Percentiles rank a stretch among this genome's conserved stretches.
Conservation (phyloP, 1,140 invertebrate genomes). For the Steinernema feltiae region DNA sequence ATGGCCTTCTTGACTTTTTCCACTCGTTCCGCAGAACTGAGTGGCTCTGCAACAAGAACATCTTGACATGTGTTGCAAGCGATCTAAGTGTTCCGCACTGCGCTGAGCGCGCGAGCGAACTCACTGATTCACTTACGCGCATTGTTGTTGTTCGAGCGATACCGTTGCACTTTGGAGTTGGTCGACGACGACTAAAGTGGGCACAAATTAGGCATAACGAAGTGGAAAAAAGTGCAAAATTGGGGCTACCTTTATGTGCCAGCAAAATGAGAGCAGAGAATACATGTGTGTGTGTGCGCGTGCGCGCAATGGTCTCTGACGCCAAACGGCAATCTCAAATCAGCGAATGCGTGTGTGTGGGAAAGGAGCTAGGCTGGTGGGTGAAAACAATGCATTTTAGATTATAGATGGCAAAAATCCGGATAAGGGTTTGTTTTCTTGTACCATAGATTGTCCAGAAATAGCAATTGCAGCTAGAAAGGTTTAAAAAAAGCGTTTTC, state of each 20-base stretch:
- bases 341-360: not conserved
- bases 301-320: not conserved
- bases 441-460: not conserved
- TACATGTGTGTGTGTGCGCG: not conserved
- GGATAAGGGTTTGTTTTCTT: not conserved
- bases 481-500: too few species aligned
- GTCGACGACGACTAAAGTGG: not conserved
- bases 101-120: not conserved
- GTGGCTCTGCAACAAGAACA: not conserved
- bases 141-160: slow-evolving; percentile 12
- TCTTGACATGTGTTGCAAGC: not conserved
- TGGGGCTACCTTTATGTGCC: not conserved
- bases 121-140: not conserved
- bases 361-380: not conserved
- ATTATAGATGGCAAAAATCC: not conserved
- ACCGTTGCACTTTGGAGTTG: not conserved
- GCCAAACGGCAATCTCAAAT: slow-evolving; percentile 11
- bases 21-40: not conserved
- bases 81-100: not conserved
- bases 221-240: not conserved
- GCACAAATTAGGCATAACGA: not conserved
- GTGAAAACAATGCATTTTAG: slow-evolving; percentile 11
- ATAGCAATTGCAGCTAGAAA: not conserved
- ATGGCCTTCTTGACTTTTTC: not conserved
- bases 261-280: not conserved